Evolutionary conservation across 2,113 vertebrate genomes (phyloP), one percentile per base, ranked within the genome.

Genomic region (Cebus imitator): DNA sequence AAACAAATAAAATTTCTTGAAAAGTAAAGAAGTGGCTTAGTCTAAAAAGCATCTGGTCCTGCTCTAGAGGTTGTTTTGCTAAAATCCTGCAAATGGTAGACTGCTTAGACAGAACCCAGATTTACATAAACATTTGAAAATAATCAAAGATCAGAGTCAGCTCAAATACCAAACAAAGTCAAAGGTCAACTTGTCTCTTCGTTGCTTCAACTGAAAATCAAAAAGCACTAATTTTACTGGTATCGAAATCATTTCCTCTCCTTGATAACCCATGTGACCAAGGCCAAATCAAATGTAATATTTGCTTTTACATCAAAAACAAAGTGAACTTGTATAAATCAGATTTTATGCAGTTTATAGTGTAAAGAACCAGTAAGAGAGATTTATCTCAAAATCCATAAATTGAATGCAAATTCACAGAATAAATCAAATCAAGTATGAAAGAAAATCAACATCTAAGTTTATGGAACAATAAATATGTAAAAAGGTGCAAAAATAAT

Each of bases 101-200:
- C 97, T 98, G 94, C 66, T 98, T 98, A 96, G 27, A 97, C 3
- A 94, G 48, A 57, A 92, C 35, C 11, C 17, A 81, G 40, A 96
- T 95, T 96, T 97, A 96, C 91, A 97, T 96, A 98, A 98, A 97
- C 91, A 97, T 81, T 97, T 85, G 83, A 92, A 97, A 97, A 98
- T 96, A 93, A 98, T 98, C 84, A 96, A 98, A 98, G 90, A 94
- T 97, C 96, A n/a, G 94, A 98, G 97, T 98, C 96, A 87, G 82
- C 90, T 98, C 85, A 97, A 96, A 89, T 98, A 97, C 92, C 91
- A 98, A 94, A 97, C 50, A 75, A 93, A 78, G 90, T 94, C 97
- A 98, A 98, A 98, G 98, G 93, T 98, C 98, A 98, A 97, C 98
- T 98, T 96, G 72, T 88, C 18, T 96, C 97, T 97, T 95, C 92